These are phyloP conservation scores for Gymnocephalus cernua DNA, from an alignment of 2,113 vertebrate genomes.

Conservation along the genomic window DNA sequence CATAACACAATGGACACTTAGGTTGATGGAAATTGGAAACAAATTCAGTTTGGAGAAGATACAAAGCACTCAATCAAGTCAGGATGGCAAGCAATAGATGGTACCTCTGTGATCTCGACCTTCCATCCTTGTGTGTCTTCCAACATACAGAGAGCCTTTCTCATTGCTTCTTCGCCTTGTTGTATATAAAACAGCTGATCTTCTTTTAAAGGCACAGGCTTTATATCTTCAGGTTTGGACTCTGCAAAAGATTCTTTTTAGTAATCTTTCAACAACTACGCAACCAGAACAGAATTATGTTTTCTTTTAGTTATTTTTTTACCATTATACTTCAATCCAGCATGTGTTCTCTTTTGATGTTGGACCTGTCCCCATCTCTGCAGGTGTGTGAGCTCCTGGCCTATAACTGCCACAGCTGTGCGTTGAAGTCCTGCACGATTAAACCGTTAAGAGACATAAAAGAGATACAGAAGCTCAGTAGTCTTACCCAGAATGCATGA, in stretches of 20 bases:
- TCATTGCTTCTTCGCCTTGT: constrained; percentile 81
- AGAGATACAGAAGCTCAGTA: not conserved
- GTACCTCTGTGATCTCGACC: constrained; percentile 79
- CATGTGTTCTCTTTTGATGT: not conserved
- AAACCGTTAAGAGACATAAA: not conserved
- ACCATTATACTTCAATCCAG: constrained; percentile 46
- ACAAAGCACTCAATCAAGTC: not conserved
- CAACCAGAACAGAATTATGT: not conserved
- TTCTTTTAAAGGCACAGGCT: constrained; percentile 4
- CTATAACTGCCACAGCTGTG: constrained; percentile 74
- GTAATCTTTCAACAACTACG: not conserved
- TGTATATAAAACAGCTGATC: constrained; percentile 71
- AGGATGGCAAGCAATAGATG: not conserved
- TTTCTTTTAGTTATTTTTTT: not conserved
- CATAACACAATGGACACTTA: not conserved
- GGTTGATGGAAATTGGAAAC: not conserved
- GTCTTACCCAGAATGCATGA: not conserved
- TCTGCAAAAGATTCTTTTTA: constrained; percentile 52
- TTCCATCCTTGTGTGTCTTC: constrained; percentile 80
- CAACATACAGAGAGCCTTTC: constrained; percentile 79
- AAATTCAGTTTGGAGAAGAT: not conserved
- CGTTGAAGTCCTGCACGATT: constrained; percentile 79
- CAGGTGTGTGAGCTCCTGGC: constrained; percentile 73
- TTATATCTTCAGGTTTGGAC: not conserved
- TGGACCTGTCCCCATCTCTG: constrained; percentile 44